A percentile compares a stretch with the other conserved stretches of the same genome.
phyloP scores from a whole-genome alignment of 1,140 invertebrate species.

The Drosophila sproati region DNA sequence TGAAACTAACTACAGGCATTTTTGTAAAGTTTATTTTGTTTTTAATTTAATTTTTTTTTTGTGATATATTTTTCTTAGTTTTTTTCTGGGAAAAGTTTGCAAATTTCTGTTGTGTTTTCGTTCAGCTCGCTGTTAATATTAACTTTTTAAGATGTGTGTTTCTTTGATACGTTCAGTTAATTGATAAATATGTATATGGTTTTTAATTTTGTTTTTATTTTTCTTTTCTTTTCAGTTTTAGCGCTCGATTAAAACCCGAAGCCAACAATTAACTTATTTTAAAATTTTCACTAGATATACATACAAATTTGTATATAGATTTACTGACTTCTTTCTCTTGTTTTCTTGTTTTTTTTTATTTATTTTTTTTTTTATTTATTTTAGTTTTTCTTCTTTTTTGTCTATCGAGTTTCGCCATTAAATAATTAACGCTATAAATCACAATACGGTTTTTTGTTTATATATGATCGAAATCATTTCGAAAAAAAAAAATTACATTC shows the following conservation, averaged over 20 bases:
- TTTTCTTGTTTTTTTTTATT: conserved; percentile 14
- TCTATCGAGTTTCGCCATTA: conserved; percentile 57
- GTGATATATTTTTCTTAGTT: conserved; percentile 14
- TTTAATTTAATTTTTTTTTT: conserved; percentile 23
- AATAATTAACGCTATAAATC: conserved; percentile 84
- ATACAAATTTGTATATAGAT: conserved; percentile 22
- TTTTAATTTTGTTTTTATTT: conserved; percentile 30
- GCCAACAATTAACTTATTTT: conserved; percentile 28
- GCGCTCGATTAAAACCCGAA: conserved; percentile 14
- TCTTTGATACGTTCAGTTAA: conserved; percentile 73
- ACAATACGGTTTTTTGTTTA: conserved; percentile 77
- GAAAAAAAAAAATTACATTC: conserved; percentile 44
- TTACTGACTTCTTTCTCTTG: conserved; percentile 19
- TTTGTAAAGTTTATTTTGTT: conserved; percentile 16
- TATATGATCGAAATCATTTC: conserved; percentile 47
- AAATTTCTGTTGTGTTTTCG: conserved; percentile 26
- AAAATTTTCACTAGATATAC: conserved; percentile 73
- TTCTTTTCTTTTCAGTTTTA: conserved; percentile 8
- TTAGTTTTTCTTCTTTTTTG: conserved; percentile 20
- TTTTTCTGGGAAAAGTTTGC: conserved; percentile 51
- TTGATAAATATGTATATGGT: conserved; percentile 56
- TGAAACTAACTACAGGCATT: conserved; percentile 79
- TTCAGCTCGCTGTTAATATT: conserved; percentile 57
- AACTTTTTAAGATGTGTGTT: conserved; percentile 68
- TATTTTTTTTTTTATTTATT: conserved; percentile 13